A percentile compares a stretch with the other conserved stretches of the same genome.
Conservation (phyloP, 2,888 invertebrate genomes). For the Lordiphosa fenestrarum region DNA sequence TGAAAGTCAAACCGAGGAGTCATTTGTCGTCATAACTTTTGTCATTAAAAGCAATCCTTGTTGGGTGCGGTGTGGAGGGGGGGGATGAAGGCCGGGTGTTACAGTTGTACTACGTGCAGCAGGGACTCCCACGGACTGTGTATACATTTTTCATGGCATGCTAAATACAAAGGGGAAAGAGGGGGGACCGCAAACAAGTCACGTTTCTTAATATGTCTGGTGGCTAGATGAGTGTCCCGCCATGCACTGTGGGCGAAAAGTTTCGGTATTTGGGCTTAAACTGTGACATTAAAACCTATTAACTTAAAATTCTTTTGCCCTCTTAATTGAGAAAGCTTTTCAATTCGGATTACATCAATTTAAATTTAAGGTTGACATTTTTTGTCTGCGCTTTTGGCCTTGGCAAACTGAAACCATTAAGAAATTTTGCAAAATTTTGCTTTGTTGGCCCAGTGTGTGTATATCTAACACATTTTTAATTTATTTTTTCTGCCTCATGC, state of each 20-base stretch:
- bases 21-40: slow-evolving; percentile 73
- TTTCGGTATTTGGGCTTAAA: too few species aligned
- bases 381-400: too few species aligned
- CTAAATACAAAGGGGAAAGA: slow-evolving; percentile 42
- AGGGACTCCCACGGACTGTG: slow-evolving; percentile 52
- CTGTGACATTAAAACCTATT: too few species aligned
- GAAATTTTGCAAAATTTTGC: too few species aligned
- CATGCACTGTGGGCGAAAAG: too few species aligned
- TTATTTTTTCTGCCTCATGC: slow-evolving; percentile 6
- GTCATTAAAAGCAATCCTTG: slow-evolving; percentile 52
- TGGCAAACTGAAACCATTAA: too few species aligned
- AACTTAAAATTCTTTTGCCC: too few species aligned
- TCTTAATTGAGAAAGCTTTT: too few species aligned
- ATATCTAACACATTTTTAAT: slow-evolving; percentile 17
- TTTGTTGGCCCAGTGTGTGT: background rate
- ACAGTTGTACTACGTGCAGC: slow-evolving; percentile 45
- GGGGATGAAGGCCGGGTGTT: slow-evolving; percentile 21
- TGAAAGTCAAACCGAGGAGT: slow-evolving; percentile 63
- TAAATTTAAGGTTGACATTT: too few species aligned
- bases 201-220: slow-evolving; percentile 13
- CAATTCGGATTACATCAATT: too few species aligned
- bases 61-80: background rate
- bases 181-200: slow-evolving; percentile 5
- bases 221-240: slow-evolving; percentile 33
- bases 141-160: slow-evolving; percentile 69